Conservation (phyloP, 2,113 vertebrate genomes). For the Gopherus evgoodei region DNA sequence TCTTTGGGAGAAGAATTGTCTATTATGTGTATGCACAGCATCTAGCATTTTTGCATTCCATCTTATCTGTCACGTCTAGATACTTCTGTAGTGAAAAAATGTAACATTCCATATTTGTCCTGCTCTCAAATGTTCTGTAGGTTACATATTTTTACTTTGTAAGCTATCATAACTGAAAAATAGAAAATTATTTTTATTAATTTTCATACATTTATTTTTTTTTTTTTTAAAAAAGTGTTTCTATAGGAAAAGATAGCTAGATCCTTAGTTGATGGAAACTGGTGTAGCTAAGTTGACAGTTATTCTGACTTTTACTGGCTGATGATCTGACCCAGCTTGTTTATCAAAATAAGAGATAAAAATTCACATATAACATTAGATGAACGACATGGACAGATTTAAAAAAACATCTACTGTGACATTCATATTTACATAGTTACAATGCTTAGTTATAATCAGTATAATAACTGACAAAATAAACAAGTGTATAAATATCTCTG, state of each 20-base stretch:
- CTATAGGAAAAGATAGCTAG: neutral
- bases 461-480: neutral
- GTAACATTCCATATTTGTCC: neutral
- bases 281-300: neutral
- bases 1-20: neutral
- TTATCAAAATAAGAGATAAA: neutral
- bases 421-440: neutral
- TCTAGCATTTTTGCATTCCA: neutral
- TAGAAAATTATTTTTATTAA: neutral
- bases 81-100: neutral
- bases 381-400: neutral
- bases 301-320: neutral
- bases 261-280: neutral
- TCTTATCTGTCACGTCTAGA: neutral
- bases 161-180: neutral
- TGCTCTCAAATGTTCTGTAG: neutral
- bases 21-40: rapidly evolving
- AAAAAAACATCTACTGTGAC: neutral
- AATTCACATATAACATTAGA: neutral
- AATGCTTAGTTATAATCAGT: neutral
- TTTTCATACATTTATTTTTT: neutral
- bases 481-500: neutral
- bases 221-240: neutral
- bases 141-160: neutral
- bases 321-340: neutral